These are phyloP conservation scores for Athene noctua DNA, from an alignment of 2,113 vertebrate species.

Conservation along the genomic window DNA sequence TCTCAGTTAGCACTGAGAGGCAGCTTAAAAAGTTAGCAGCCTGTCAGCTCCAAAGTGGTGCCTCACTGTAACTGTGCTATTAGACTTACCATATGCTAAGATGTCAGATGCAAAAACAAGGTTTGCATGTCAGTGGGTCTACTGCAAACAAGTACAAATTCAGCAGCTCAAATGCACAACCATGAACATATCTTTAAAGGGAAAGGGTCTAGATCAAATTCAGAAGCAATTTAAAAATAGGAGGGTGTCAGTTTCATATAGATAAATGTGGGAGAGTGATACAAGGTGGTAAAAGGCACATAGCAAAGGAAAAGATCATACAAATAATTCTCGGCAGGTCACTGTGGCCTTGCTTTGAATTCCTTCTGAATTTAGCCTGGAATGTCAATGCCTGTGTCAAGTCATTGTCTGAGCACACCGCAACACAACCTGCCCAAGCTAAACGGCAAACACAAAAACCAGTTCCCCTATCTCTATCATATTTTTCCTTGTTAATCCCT, in stretches of 20 bases:
- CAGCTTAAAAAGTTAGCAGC: not conserved
- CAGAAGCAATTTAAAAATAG: conserved; percentile 19
- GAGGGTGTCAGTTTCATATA: not conserved
- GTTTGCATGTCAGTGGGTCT: not conserved
- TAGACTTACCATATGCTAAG: not conserved
- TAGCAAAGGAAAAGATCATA: not conserved
- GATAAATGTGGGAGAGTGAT: not conserved
- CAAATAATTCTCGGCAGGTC: not conserved
- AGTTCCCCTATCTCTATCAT: not conserved
- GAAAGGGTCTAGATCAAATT: not conserved
- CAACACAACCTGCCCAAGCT: not conserved
- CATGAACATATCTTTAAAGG: not conserved
- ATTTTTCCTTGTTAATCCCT: not conserved
- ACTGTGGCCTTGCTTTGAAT: not conserved
- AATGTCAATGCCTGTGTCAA: not conserved
- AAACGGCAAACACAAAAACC: not conserved
- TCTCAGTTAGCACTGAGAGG: not conserved
- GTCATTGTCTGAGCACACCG: not conserved
- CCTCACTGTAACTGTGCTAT: not conserved
- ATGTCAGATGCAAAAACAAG: not conserved
- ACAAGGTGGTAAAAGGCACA: not conserved
- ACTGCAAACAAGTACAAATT: not conserved
- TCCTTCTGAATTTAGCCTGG: not conserved
- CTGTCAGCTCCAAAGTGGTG: not conserved
- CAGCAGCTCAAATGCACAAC: not conserved